phyloP scores from a whole-genome alignment of 1,140 invertebrate species.

The Macrotrachela quadricornifera region DNA sequence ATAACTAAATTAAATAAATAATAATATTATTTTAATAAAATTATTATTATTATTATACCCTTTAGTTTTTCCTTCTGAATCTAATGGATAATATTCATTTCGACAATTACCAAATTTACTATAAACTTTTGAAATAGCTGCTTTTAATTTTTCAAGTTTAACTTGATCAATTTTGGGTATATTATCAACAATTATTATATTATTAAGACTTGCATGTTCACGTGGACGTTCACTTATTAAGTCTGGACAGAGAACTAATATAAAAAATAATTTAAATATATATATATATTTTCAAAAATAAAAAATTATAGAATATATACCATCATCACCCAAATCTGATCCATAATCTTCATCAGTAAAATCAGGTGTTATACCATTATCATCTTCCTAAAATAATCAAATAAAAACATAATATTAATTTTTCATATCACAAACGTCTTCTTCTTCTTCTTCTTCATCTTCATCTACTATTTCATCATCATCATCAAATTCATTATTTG shows the following conservation, averaged over 20 bases:
- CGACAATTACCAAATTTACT: slow-evolving; percentile 70
- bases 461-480: too few relatives aligned
- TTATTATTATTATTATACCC: slow-evolving; percentile 37
- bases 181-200: slow-evolving; percentile 82
- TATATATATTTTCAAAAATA: too few relatives aligned
- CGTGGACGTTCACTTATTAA: slow-evolving; percentile 62
- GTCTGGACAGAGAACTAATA: slow-evolving; percentile 32
- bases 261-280: neutral
- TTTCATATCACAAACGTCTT: too few relatives aligned
- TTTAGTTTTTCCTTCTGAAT: slow-evolving; percentile 60
- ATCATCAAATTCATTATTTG: too few relatives aligned
- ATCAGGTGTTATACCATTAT: too few relatives aligned
- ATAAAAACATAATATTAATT: too few relatives aligned
- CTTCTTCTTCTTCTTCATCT: too few relatives aligned
- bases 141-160: slow-evolving; percentile 68
- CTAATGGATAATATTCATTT: slow-evolving; percentile 66
- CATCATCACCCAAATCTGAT: too few relatives aligned
- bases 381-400: too few relatives aligned
- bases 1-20: slow-evolving; percentile 33
- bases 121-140: slow-evolving; percentile 74
- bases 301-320: too few relatives aligned
- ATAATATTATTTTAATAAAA: neutral
- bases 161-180: slow-evolving; percentile 78
- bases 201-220: slow-evolving; percentile 80
- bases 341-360: too few relatives aligned